Percentiles rank a stretch among this genome's conserved stretches.
These are phyloP conservation scores for Desmodus rotundus DNA, from an alignment of 2,113 vertebrate genomes.

Conservation along the genomic window DNA sequence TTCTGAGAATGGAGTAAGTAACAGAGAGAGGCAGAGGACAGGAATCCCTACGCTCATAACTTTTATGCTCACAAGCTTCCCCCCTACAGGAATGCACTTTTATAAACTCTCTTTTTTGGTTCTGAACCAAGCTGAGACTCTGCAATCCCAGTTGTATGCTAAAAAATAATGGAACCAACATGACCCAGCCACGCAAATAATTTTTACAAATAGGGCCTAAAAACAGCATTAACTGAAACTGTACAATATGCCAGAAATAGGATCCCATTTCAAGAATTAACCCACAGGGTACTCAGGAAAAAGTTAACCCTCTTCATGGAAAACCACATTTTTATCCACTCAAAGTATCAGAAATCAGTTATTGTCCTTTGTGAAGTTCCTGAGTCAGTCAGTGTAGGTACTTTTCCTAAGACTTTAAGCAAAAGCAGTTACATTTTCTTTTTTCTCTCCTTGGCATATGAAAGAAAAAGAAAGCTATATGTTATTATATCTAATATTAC, in stretches of 20 bases:
- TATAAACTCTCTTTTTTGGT: conserved; percentile 39
- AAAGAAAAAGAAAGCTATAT: background rate
- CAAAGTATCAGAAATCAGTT: conserved; percentile 27
- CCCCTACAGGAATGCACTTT: conserved; percentile 5
- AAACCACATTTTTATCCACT: conserved; percentile 52
- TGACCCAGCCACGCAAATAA: conserved; percentile 28
- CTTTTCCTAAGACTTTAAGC: background rate
- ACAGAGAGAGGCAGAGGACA: conserved; percentile 18
- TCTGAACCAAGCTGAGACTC: conserved; percentile 4
- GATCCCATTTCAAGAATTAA: conserved; percentile 60
- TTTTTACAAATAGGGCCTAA: conserved; percentile 46
- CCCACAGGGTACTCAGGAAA: conserved; percentile 27
- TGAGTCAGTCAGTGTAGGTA: background rate
- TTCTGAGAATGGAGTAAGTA: background rate
- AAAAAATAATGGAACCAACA: conserved; percentile 55
- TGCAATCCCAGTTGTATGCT: conserved; percentile 40
- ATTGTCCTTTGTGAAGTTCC: background rate
- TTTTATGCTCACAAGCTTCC: conserved; percentile 10
- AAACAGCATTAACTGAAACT: conserved; percentile 5
- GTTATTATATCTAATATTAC: conserved; percentile 28
- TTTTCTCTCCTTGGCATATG: background rate
- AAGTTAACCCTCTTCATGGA: conserved; percentile 34
- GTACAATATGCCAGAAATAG: conserved; percentile 23
- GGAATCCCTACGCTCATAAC: background rate
- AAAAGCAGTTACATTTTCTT: conserved; percentile 42